Evolutionary conservation across 2,113 vertebrate species (phyloP).

Genomic region (Eudorcas thomsonii): DNA sequence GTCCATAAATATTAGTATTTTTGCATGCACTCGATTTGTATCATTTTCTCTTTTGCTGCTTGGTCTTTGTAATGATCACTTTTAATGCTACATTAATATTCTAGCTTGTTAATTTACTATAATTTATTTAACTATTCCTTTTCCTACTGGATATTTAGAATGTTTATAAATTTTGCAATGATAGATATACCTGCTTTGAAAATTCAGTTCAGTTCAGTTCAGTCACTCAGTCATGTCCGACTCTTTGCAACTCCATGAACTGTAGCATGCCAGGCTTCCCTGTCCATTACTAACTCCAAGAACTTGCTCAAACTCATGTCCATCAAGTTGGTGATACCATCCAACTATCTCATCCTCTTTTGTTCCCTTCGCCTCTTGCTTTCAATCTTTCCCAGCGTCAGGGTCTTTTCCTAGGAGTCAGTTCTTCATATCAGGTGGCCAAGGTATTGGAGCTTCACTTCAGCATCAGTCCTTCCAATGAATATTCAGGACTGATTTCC

Average conservation of each 20-base stretch:
- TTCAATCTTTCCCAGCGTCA: background rate
- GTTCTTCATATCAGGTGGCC: background rate
- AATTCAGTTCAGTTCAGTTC: background rate
- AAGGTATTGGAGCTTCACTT: background rate
- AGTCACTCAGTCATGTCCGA: background rate
- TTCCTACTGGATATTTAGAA: slow-evolving; percentile 1
- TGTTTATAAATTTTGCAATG: slow-evolving; percentile 26
- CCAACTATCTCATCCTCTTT: background rate
- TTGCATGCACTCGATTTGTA: background rate
- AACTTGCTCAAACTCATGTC: background rate
- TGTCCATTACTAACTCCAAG: background rate
- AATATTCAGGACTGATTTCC: background rate
- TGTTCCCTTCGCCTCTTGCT: background rate
- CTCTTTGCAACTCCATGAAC: background rate
- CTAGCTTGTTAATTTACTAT: background rate
- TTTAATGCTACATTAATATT: slow-evolving; percentile 41
- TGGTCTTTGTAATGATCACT: slow-evolving; percentile 37
- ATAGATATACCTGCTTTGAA: slow-evolving; percentile 3
- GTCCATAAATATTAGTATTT: background rate
- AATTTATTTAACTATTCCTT: slow-evolving; percentile 43
- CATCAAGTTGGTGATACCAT: background rate
- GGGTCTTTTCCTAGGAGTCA: background rate
- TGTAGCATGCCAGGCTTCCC: background rate
- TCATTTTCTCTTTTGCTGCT: background rate
- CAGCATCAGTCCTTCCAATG: background rate